These are phyloP conservation scores for Crocuta crocuta DNA, from an alignment of 2,113 vertebrate species.

Conservation along the genomic window DNA sequence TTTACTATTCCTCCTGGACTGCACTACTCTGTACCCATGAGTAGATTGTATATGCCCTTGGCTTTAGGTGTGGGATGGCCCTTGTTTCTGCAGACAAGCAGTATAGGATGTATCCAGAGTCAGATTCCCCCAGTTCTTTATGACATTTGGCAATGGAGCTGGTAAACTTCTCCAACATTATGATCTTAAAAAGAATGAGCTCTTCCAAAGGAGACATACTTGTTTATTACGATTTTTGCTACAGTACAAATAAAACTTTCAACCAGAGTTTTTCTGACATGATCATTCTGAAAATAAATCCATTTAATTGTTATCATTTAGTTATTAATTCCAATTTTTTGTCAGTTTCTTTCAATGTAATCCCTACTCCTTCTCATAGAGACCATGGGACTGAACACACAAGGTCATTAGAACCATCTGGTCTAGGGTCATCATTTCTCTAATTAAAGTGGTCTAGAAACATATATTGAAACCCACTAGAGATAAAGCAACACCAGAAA, in stretches of 20 bases:
- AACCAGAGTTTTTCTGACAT: not conserved
- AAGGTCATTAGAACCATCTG: not conserved
- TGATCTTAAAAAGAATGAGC: not conserved
- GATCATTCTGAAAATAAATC: not conserved
- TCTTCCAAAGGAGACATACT: not conserved
- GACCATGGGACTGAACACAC: not conserved
- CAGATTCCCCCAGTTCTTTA: not conserved
- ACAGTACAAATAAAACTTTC: not conserved
- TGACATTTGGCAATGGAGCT: not conserved
- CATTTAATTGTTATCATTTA: not conserved
- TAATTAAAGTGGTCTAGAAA: not conserved
- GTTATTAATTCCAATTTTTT: not conserved
- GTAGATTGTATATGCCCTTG: not conserved
- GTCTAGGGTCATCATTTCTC: not conserved
- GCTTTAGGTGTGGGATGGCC: not conserved
- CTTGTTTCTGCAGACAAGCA: not conserved
- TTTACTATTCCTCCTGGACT: not conserved
- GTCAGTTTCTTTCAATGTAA: not conserved
- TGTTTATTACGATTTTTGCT: not conserved
- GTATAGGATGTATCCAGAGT: not conserved
- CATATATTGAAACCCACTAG: not conserved
- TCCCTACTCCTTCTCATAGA: not conserved
- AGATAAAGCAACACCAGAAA: not conserved
- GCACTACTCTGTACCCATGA: not conserved
- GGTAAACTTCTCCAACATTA: not conserved